Evolutionary conservation across 2,797 vertebrate genomes (phyloP), one percentile per base, ranked within the genome.

Genomic region (Cirrhinus molitorella): DNA sequence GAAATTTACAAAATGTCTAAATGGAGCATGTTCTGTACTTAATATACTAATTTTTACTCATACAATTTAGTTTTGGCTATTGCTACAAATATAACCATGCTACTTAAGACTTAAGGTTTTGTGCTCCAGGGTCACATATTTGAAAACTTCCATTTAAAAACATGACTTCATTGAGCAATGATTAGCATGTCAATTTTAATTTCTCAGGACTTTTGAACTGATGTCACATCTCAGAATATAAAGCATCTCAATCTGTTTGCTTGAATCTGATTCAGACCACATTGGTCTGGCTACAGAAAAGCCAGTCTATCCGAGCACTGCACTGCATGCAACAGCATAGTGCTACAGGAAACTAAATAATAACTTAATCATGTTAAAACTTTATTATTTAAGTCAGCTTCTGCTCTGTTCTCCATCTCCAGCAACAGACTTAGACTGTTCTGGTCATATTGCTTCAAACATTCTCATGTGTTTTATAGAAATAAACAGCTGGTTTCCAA

Each of bases 191-290:
- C 13, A 21, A 55, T 53, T 16, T n/a, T 23, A 34, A 81, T 47
- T 74, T 68, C 47, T 49, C 61, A 40, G 14, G 47, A 34, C 63
- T 21, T 75, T 6, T 79, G 43, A 80, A 63, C 10, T 68, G 43
- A 67, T 63, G 59, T 66, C 63, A 81, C 43, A n/a, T 28, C 70
- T 68, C 43, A 40, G 53, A 4, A 63, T 31, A 37, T 37, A 57
- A 53, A 68, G 57, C 21, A 74, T 67, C 43, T 80, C 16, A 28
- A 51, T 75, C 66, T 51, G 72, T 87, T 80, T 85, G 53, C 49
- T 83, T 85, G 79, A 79, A 63, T 25, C 57, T 40, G 31, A 40
- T 73, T 83, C 80, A 83, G 79, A 82, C 71, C 87, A 65, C 75
- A 71, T 3, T 83, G 86, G 81, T 84, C 59, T 85, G 67, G 81